Evolutionary conservation across 2,888 invertebrate species (phyloP).

Genomic region (Andrena bicolor): DNA sequence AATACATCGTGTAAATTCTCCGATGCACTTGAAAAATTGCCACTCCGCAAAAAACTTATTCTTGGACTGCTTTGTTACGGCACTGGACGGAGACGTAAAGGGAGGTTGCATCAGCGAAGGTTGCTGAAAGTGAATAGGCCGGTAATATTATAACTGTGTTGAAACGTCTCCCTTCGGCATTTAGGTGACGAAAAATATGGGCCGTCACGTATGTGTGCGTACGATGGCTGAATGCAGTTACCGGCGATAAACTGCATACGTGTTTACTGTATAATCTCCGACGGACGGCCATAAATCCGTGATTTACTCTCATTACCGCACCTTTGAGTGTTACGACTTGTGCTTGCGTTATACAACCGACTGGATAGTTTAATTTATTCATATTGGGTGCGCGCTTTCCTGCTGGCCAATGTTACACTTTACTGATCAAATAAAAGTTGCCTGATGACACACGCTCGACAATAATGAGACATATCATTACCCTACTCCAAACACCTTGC

Average conservation of each 20-base stretch:
- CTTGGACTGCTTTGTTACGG: conserved; percentile 34
- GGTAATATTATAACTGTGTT: conserved; percentile 76
- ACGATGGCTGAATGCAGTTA: conserved; percentile 62
- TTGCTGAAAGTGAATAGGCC: conserved; percentile 75
- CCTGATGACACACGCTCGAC: conserved; percentile 37
- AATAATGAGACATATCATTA: conserved; percentile 60
- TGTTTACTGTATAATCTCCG: conserved; percentile 73
- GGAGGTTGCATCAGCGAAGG: conserved; percentile 74
- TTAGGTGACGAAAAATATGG: conserved; percentile 72
- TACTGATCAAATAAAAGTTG: conserved; percentile 60
- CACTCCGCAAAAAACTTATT: neutral
- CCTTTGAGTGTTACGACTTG: conserved; percentile 70
- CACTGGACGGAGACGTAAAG: conserved; percentile 52
- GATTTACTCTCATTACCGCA: conserved; percentile 74
- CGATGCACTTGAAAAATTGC: neutral
- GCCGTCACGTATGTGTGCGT: conserved; percentile 52
- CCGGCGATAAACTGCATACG: conserved; percentile 71
- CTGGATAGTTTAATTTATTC: conserved; percentile 73
- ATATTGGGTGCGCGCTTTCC: conserved; percentile 63
- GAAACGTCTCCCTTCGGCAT: conserved; percentile 73
- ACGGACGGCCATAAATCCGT: conserved; percentile 71
- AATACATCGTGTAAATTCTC: too few species aligned
- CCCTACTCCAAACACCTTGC: conserved; percentile 35
- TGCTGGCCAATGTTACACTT: conserved; percentile 62
- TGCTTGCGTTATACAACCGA: conserved; percentile 61